phyloP scores from a whole-genome alignment of 2,797 vertebrate genomes.

The Brachymystax lenok region DNA sequence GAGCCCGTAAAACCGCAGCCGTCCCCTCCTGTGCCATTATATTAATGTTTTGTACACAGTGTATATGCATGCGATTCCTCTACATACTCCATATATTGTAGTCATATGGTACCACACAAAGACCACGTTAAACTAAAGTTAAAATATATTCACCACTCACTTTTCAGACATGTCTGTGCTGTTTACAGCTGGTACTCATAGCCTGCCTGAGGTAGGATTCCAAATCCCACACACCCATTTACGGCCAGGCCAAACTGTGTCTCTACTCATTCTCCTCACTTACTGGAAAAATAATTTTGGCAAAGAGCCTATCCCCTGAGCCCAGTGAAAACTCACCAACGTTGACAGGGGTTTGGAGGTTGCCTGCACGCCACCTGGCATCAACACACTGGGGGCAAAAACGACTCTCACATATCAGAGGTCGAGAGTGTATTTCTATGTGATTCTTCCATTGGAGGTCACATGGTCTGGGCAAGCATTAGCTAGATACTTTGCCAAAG shows the following conservation, averaged over 20 bases:
- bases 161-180: neutral
- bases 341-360: conserved; percentile 1
- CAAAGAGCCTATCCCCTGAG: neutral
- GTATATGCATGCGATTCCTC: neutral
- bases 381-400: neutral
- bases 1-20: too few species aligned
- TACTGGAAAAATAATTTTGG: neutral
- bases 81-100: neutral
- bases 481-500: neutral
- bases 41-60: too few species aligned
- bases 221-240: neutral
- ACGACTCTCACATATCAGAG: neutral
- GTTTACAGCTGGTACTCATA: neutral
- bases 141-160: neutral
- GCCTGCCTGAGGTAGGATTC: neutral
- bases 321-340: neutral
- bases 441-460: neutral
- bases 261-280: neutral
- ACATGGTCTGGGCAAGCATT: neutral
- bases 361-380: neutral
- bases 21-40: too few species aligned
- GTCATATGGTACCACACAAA: too few species aligned
- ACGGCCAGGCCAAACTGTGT: neutral
- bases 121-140: neutral
- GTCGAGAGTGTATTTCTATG: neutral